Evolutionary conservation across 2,797 vertebrate species (phyloP).

Genomic region (Esox masquinongy): DNA sequence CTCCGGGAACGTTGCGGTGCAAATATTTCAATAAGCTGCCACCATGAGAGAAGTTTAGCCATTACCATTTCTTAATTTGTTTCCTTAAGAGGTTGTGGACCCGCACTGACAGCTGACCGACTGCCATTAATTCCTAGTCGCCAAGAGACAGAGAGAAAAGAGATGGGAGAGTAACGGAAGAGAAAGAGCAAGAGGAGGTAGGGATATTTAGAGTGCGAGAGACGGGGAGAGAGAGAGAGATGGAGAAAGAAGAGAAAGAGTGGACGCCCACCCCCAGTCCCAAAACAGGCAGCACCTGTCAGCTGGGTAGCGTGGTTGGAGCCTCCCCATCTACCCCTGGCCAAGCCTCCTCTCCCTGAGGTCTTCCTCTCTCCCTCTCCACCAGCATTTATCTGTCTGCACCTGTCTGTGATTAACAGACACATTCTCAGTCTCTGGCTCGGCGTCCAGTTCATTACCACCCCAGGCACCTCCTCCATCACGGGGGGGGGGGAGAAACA

Average conservation of each 20-base stretch:
- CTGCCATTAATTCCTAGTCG: constrained; percentile 10
- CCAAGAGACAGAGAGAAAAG: background rate
- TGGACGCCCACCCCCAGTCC: background rate
- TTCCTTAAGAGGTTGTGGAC: background rate
- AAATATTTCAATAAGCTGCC: background rate
- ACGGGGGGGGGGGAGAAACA: background rate
- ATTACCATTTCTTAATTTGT: background rate
- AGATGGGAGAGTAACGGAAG: background rate
- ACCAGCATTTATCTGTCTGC: constrained; percentile 11
- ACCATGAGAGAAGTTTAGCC: background rate
- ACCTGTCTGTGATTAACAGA: constrained; percentile 30
- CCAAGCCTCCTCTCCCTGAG: constrained; percentile 11
- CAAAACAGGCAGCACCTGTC: constrained; percentile 28
- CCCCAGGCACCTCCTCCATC: constrained; percentile 8
- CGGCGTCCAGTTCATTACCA: background rate
- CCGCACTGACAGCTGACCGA: constrained; percentile 24
- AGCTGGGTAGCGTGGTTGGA: constrained; percentile 34
- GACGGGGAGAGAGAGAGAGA: background rate
- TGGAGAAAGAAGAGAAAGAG: background rate
- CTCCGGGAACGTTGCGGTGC: background rate
- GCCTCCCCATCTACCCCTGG: constrained; percentile 11
- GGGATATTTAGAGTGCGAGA: background rate
- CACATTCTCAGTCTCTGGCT: constrained; percentile 7
- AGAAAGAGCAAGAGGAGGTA: background rate
- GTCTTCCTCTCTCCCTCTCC: constrained; percentile 9